Conservation (phyloP, 2,113 vertebrate species). For the Lampris megalopsis region DNA sequence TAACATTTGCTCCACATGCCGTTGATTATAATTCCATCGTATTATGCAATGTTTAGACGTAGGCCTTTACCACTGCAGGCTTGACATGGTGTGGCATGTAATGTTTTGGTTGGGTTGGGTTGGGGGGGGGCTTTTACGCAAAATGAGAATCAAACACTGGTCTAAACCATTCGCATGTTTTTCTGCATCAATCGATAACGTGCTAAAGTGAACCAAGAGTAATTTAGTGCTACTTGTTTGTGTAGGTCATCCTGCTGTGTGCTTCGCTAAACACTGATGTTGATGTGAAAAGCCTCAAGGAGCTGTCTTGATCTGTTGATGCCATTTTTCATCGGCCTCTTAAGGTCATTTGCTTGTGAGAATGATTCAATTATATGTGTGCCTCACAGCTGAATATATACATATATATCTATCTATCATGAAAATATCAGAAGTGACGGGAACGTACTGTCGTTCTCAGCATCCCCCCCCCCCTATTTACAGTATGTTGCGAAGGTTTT, state of each 20-base stretch:
- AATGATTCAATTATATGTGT: constrained; percentile 9
- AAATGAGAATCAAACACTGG: constrained; percentile 2
- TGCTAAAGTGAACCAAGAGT: constrained; percentile 11
- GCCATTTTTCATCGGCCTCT: neutral
- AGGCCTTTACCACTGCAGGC: neutral
- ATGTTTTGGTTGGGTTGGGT: constrained; percentile 1
- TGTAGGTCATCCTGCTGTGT: constrained; percentile 34
- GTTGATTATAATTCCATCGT: neutral
- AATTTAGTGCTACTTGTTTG: constrained; percentile 29
- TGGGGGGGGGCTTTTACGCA: constrained; percentile 7
- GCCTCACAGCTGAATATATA: constrained; percentile 46
- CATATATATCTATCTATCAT: constrained; percentile 39
- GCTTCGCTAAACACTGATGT: constrained; percentile 34
- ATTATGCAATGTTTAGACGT: constrained; percentile 16
- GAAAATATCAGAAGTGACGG: neutral
- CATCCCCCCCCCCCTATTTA: constrained; percentile 12
- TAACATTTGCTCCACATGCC: constrained; percentile 23
- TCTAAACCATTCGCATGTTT: constrained; percentile 18
- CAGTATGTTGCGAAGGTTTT: neutral
- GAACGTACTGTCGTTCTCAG: constrained; percentile 14
- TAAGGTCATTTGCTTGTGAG: constrained; percentile 31
- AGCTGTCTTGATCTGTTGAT: constrained; percentile 45
- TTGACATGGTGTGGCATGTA: constrained; percentile 19
- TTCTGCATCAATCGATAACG: constrained; percentile 27
- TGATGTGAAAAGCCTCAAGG: constrained; percentile 61